phyloP scores from a whole-genome alignment of 2,113 vertebrate genomes.

The Aspiorhynchus laticeps region DNA sequence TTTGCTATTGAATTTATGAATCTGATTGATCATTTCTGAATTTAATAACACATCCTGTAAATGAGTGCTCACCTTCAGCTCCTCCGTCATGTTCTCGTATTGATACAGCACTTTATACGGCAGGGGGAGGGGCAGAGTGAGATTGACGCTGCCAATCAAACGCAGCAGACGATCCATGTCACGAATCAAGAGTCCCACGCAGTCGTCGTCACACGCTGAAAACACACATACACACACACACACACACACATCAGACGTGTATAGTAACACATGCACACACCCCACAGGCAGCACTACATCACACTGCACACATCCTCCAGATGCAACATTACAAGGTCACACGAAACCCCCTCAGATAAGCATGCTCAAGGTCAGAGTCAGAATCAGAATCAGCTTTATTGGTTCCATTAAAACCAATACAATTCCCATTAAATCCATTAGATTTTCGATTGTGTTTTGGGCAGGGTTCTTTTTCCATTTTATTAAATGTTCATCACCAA shows the following conservation, averaged over 20 bases:
- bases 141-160: conserved; percentile 86
- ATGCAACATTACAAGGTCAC: background rate
- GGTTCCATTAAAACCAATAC: too few relatives aligned
- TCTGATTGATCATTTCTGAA: background rate
- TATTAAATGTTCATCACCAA: too few relatives aligned
- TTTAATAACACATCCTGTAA: background rate
- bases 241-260: background rate
- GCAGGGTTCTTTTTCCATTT: too few relatives aligned
- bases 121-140: conserved; percentile 89
- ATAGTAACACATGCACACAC: background rate
- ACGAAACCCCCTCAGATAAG: background rate
- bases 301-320: background rate
- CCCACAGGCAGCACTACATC: background rate
- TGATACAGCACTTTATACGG: conserved; percentile 87
- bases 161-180: conserved; percentile 87
- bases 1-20: background rate
- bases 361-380: background rate
- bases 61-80: conserved; percentile 84
- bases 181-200: conserved; percentile 87
- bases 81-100: conserved; percentile 92
- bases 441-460: too few relatives aligned
- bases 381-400: too few relatives aligned
- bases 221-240: conserved; percentile 45
- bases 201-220: conserved; percentile 93
- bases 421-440: too few relatives aligned